These are phyloP conservation scores for Melanotaenia boesemani DNA, from an alignment of 2,797 vertebrate genomes.

Conservation along the genomic window DNA sequence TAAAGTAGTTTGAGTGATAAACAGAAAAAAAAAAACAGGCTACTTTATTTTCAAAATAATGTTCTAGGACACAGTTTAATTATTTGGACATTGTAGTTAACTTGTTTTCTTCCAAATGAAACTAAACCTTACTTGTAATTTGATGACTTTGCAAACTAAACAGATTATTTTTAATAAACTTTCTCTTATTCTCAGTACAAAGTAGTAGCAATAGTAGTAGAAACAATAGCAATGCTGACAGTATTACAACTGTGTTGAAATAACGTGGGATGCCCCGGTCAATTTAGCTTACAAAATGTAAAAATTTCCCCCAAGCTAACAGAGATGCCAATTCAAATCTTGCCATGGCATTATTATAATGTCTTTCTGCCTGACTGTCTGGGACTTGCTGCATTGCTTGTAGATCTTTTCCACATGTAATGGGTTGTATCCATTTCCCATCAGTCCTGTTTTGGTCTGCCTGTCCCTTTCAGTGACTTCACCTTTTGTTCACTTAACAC, in stretches of 20 bases:
- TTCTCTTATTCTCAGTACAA: not conserved
- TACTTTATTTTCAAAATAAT: no score
- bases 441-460: constrained; percentile 26
- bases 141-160: not conserved
- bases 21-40: no score
- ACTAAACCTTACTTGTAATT: not conserved
- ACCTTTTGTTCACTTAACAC: constrained; percentile 25
- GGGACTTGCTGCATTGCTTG: constrained; percentile 21
- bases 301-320: constrained; percentile 1
- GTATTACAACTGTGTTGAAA: not conserved
- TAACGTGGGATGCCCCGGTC: not conserved
- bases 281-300: constrained; percentile 20
- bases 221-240: no score
- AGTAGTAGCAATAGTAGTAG: not conserved
- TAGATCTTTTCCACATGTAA: constrained; percentile 16
- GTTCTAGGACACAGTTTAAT: no score
- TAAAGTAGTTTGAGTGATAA: no score
- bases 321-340: constrained; percentile 12
- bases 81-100: not conserved
- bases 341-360: constrained; percentile 13
- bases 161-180: constrained; percentile 16
- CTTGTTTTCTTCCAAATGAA: not conserved
- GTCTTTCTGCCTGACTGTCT: constrained; percentile 16
- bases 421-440: constrained; percentile 5
- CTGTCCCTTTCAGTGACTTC: constrained; percentile 10